Base-by-base conservation (phyloP, 1,140 invertebrate species). In the Gryon sp. region DNA sequence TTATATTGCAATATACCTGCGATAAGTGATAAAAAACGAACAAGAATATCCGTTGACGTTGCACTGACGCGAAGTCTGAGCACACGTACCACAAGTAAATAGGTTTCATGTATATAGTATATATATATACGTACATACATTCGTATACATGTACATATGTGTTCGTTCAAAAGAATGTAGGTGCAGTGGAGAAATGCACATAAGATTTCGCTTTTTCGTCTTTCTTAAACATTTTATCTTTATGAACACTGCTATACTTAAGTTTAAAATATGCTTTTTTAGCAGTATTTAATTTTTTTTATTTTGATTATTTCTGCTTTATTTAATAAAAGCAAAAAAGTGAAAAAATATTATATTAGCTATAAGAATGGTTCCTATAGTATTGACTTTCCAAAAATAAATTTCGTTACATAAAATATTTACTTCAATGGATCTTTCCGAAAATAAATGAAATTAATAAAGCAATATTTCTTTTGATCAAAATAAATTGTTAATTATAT, bases 1-100 rank as follows among this genome's bases (percentile, higher is more conserved):
- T 69, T 59, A 52, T 59, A 69, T 69, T 41, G 45, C 24, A 4
- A 28, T 19, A 48, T 69, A 59, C 53, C 53, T 59, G 65, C 19
- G 14, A 11, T 41, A 32, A 12, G 19, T 36, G 26, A 59, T 24
- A 30, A 48, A 24, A 53, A 60, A 55, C n/a, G n/a, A n/a, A n/a
- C n/a, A 45, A 34, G 20, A 52, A 12, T 16, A 4, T 28, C n/a
- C 30, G 20, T 43, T 40, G 53, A 70, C 19, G 66, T 36, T 60
- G 53, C 65, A 59, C 24, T 32, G 63, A 68, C 16, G 28, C 30
- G 14, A 69, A 32, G 26, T 55, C 50, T 55, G 50, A 8, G 41
- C 34, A 69, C 12, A 69, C 52, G 59, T 1, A 9, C 12, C 4
- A 12, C 15, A 14, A 50, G 52, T 19, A 69, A 60, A 60, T 36